Conservation (phyloP, 2,888 invertebrate genomes). For the Chrysotoxum bicinctum region DNA sequence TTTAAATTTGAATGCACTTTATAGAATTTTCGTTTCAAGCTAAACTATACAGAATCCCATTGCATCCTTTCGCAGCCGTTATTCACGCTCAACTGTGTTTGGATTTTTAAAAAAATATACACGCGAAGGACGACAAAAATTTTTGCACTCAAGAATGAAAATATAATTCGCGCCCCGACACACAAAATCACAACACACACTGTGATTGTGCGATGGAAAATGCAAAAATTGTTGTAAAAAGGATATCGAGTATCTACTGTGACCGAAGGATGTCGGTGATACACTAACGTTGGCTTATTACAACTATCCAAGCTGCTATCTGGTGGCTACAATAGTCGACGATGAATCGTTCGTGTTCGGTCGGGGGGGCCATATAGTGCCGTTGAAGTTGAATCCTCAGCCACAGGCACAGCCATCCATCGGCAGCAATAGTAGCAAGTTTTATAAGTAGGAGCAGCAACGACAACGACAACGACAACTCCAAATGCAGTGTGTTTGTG, state of each 20-base stretch:
- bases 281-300: conserved; percentile 73
- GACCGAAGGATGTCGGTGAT: conserved; percentile 72
- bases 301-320: conserved; percentile 71
- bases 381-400: conserved; percentile 31
- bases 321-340: conserved; percentile 54
- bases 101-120: conserved; percentile 32
- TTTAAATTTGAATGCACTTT: conserved; percentile 19
- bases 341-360: conserved; percentile 12
- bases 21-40: neutral
- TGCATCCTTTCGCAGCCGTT: conserved; percentile 80
- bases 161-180: conserved; percentile 47
- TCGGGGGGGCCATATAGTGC: conserved; percentile 20
- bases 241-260: conserved; percentile 71
- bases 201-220: conserved; percentile 30
- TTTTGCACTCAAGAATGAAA: conserved; percentile 24
- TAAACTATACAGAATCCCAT: conserved; percentile 38
- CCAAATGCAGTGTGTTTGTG: conserved; percentile 56
- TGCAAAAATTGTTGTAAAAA: conserved; percentile 57
- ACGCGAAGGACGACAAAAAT: conserved; percentile 10
- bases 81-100: conserved; percentile 81
- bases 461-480: conserved; percentile 40
- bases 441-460: conserved; percentile 41
- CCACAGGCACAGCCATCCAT: conserved; percentile 24
- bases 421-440: conserved; percentile 48
- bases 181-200: conserved; percentile 29